Conservation (phyloP, 2,113 vertebrate species). For the Spheniscus mendiculus region DNA sequence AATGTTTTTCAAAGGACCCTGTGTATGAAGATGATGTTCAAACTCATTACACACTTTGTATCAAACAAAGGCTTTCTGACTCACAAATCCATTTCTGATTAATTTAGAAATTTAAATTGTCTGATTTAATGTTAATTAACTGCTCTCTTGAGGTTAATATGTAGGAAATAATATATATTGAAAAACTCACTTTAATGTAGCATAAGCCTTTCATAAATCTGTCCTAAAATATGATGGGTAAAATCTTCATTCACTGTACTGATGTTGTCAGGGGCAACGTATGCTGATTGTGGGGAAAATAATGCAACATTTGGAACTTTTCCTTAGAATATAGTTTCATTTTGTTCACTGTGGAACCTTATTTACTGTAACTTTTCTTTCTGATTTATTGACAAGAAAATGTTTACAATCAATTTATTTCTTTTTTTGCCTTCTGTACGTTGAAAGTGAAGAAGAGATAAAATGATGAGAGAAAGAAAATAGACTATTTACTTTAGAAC, state of each 20-base stretch:
- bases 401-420: not conserved
- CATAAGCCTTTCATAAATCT: not conserved
- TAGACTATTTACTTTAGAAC: not conserved
- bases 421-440: not conserved
- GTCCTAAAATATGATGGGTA: not conserved
- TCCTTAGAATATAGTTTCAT: not conserved
- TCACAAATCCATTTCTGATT: conserved; percentile 17
- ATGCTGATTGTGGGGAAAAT: not conserved
- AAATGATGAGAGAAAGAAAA: not conserved
- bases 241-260: not conserved
- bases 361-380: not conserved
- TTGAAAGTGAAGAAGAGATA: not conserved
- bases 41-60: not conserved
- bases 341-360: not conserved
- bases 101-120: not conserved
- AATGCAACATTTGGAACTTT: not conserved
- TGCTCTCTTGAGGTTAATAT: not conserved
- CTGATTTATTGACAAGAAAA: not conserved
- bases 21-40: not conserved
- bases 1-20: not conserved
- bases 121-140: not conserved
- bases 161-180: not conserved
- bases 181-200: not conserved
- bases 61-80: not conserved
- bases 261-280: not conserved